These are phyloP conservation scores for Agrochola lychnidis DNA, from an alignment of 2,888 invertebrate genomes.

Conservation along the genomic window DNA sequence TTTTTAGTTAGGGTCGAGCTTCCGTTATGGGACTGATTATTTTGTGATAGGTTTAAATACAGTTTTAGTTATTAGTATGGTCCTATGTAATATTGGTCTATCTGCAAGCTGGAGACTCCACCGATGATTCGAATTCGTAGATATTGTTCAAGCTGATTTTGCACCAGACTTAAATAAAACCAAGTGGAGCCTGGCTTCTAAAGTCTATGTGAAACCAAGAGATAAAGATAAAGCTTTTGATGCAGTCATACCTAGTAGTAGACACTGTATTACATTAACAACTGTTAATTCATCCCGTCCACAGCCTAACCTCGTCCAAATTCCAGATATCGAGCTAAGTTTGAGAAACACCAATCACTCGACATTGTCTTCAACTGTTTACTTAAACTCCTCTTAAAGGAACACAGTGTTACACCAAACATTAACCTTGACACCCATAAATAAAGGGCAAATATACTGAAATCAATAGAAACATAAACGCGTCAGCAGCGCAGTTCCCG, in stretches of 20 bases:
- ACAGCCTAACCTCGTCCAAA: not conserved
- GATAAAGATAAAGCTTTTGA: not conserved
- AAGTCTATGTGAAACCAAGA: not conserved
- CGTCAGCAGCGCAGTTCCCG: constrained; percentile 70
- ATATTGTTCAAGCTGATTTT: constrained; percentile 1
- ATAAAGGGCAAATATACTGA: constrained; percentile 71
- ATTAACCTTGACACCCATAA: constrained; percentile 80
- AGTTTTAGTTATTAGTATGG: not conserved
- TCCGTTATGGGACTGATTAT: constrained; percentile 48
- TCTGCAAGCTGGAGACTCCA: not conserved
- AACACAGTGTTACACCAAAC: constrained; percentile 64
- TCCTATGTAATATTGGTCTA: not conserved
- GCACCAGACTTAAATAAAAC: not conserved
- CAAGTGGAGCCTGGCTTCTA: not conserved
- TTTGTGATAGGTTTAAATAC: constrained; percentile 25
- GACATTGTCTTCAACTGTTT: constrained; percentile 59
- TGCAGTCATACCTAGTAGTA: not conserved
- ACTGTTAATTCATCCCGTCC: not conserved
- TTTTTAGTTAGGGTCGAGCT: constrained; percentile 49
- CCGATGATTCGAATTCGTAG: not conserved
- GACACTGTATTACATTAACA: not conserved
- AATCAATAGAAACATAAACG: constrained; percentile 70
- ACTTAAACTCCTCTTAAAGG: constrained; percentile 38
- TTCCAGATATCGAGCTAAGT: constrained; percentile 11
- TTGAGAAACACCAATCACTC: constrained; percentile 51